Evolutionary conservation across 2,113 vertebrate species (phyloP).

Genomic region (Menura novaehollandiae): DNA sequence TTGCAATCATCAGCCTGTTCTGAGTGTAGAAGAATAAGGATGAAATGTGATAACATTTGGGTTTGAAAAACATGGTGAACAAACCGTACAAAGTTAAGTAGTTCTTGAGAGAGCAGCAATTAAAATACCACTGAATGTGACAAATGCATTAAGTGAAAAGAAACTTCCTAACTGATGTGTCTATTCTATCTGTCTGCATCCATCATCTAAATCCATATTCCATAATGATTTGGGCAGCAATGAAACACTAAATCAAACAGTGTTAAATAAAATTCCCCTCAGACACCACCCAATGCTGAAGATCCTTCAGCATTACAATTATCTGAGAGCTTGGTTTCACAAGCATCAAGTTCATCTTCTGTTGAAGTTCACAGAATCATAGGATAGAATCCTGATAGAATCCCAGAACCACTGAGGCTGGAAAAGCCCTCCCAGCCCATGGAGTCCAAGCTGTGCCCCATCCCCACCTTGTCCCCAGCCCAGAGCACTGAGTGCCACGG

Average conservation of each 20-base stretch:
- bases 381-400: not conserved
- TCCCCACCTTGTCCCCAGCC: not conserved
- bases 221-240: not conserved
- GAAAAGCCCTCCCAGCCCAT: not conserved
- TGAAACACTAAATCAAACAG: not conserved
- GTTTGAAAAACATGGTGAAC: not conserved
- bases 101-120: not conserved
- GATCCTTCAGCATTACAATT: not conserved
- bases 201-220: not conserved
- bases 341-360: too few relatives aligned
- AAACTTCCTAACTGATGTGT: not conserved
- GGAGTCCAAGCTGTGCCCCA: not conserved
- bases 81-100: not conserved
- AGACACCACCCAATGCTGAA: not conserved
- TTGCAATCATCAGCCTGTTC: not conserved
- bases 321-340: not conserved
- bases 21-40: not conserved
- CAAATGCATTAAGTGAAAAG: not conserved
- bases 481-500: not conserved
- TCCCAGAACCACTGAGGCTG: not conserved
- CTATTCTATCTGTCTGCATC: not conserved
- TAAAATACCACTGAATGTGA: not conserved
- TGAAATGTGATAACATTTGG: not conserved
- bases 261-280: not conserved
- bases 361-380: not conserved